Conservation (phyloP, 2,113 vertebrate species). For the Centropus bengalensis region DNA sequence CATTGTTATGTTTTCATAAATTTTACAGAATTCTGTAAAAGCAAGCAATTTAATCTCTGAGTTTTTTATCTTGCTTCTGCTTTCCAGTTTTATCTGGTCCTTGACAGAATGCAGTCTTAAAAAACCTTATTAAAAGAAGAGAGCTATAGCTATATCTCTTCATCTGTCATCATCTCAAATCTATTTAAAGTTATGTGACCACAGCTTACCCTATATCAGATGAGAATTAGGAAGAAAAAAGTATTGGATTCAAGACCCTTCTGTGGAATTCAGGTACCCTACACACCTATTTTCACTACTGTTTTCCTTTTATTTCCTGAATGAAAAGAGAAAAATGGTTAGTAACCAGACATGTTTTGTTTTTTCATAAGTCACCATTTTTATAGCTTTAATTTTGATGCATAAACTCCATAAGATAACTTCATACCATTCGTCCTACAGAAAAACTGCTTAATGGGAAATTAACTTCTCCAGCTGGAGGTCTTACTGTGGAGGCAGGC, state of each 20-base stretch:
- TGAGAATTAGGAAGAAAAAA: conserved; percentile 16
- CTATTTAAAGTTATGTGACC: neutral
- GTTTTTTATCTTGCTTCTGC: conserved; percentile 7
- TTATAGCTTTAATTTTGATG: neutral
- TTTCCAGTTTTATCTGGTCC: conserved; percentile 15
- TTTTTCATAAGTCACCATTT: neutral
- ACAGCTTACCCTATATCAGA: neutral
- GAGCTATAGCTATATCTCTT: neutral
- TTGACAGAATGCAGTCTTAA: neutral
- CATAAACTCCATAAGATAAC: neutral
- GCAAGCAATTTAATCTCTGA: neutral
- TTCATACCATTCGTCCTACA: neutral
- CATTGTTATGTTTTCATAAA: neutral
- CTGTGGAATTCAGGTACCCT: neutral
- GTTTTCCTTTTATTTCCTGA: neutral
- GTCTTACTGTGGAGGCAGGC: neutral
- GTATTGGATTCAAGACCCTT: neutral
- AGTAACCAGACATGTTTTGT: neutral
- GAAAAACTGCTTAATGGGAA: neutral
- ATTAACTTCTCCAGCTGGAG: neutral
- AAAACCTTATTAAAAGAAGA: neutral
- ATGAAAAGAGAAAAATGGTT: neutral
- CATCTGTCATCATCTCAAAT: neutral
- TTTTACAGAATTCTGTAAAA: neutral
- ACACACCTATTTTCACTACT: neutral